Evolutionary conservation across 2,113 vertebrate genomes (phyloP).

Genomic region (Crotalus helleri): DNA sequence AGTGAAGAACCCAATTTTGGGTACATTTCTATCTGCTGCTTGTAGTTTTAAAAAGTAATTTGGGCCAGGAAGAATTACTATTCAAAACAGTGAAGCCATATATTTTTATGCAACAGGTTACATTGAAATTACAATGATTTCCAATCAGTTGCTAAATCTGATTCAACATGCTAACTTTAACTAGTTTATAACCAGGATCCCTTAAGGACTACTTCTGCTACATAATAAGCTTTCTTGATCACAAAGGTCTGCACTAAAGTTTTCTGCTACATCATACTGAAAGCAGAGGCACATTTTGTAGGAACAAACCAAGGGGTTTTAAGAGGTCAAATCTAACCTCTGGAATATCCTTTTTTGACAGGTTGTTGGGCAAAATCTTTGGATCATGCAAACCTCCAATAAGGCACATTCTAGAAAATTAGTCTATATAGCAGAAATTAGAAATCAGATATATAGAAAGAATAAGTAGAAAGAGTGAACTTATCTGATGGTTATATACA

Average conservation of each 20-base stretch:
- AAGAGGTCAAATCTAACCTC: not conserved
- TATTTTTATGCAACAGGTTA: not conserved
- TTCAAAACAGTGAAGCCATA: not conserved
- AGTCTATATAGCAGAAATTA: not conserved
- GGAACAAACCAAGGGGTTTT: not conserved
- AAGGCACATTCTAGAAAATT: not conserved
- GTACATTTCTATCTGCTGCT: not conserved
- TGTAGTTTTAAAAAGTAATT: not conserved
- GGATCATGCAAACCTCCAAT: not conserved
- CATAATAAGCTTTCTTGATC: not conserved
- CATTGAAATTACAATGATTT: not conserved
- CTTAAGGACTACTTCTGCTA: not conserved
- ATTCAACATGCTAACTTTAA: not conserved
- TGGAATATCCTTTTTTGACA: not conserved
- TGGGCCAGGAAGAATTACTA: not conserved
- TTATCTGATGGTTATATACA: not conserved
- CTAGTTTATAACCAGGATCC: not conserved
- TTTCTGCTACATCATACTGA: not conserved
- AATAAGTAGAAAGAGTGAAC: not conserved
- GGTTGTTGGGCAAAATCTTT: not conserved
- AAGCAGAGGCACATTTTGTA: not conserved
- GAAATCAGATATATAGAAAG: not conserved
- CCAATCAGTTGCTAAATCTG: not conserved
- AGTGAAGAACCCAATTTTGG: not conserved
- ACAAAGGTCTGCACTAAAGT: not conserved